A percentile compares a stretch with the other conserved stretches of the same genome.
Evolutionary conservation across 2,888 invertebrate species (phyloP).

Genomic region (Agriopis leucophaearia): DNA sequence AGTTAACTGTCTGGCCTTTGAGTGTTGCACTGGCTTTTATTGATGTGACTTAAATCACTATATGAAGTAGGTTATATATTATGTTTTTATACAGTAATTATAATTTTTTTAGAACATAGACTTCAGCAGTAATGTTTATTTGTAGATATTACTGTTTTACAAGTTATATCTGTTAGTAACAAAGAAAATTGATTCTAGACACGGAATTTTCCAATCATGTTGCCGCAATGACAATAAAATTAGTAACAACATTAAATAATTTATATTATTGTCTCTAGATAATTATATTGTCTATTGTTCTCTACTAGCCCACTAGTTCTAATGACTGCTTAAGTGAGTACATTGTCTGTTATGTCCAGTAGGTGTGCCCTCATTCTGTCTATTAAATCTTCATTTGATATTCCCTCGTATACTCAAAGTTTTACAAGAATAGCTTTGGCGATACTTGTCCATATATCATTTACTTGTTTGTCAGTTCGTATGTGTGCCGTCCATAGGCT

Average conservation of each 20-base stretch:
- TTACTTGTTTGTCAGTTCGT: slow-evolving; percentile 71
- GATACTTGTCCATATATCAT: slow-evolving; percentile 61
- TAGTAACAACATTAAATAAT: slow-evolving; percentile 6
- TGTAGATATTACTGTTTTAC: background rate
- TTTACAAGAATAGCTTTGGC: slow-evolving; percentile 44
- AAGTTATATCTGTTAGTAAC: slow-evolving; percentile 1
- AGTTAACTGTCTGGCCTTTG: slow-evolving; percentile 56
- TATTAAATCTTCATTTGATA: slow-evolving; percentile 58
- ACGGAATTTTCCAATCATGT: slow-evolving; percentile 26
- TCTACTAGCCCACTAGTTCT: slow-evolving; percentile 7
- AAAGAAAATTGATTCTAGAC: background rate
- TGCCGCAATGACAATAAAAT: background rate
- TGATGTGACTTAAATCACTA: slow-evolving; percentile 5
- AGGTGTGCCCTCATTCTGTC: slow-evolving; percentile 56
- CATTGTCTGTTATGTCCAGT: slow-evolving; percentile 37
- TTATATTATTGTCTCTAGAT: background rate
- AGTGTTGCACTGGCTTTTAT: slow-evolving; percentile 22
- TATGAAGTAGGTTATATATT: background rate
- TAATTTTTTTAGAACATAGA: background rate
- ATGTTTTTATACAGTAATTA: background rate
- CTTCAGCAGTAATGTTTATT: background rate
- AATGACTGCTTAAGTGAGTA: slow-evolving; percentile 14
- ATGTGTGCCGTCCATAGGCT: slow-evolving; percentile 69
- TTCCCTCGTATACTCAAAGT: slow-evolving; percentile 52
- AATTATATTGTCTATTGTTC: slow-evolving; percentile 25